Evolutionary conservation across 1,140 invertebrate genomes (phyloP).

Genomic region (Drosophila takahashii): DNA sequence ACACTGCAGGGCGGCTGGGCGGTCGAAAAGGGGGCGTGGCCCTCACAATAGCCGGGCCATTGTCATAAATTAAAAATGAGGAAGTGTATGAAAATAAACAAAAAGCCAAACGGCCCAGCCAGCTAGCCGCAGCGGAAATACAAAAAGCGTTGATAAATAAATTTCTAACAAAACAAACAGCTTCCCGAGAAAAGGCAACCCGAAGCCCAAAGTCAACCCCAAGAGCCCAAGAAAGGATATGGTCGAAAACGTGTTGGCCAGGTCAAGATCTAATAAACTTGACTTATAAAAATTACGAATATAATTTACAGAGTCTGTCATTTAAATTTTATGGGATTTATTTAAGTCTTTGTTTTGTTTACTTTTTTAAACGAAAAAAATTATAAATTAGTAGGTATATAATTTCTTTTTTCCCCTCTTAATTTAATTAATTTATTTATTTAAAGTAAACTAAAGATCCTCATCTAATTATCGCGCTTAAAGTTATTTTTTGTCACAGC

Average conservation of each 20-base stretch:
- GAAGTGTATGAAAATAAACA: constrained; percentile 81
- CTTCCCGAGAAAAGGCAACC: constrained; percentile 6
- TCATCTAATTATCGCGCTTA: not conserved
- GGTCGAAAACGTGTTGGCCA: constrained; percentile 4
- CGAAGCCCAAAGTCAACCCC: constrained; percentile 28
- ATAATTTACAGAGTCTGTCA: too few species aligned
- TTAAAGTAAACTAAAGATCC: too few species aligned
- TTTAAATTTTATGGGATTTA: too few species aligned
- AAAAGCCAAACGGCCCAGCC: constrained; percentile 66
- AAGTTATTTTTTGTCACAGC: constrained; percentile 1
- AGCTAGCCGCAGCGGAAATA: constrained; percentile 62
- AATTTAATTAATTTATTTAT: too few species aligned
- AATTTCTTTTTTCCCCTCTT: too few species aligned
- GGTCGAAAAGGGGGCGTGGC: constrained; percentile 40
- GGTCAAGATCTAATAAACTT: constrained; percentile 6
- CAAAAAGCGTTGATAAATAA: constrained; percentile 82
- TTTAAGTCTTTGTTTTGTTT: too few species aligned
- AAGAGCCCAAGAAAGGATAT: constrained; percentile 5
- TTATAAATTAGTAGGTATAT: too few species aligned
- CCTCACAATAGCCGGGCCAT: constrained; percentile 71
- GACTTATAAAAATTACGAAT: not conserved
- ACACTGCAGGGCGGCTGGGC: constrained; percentile 43
- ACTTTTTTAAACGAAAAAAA: too few species aligned
- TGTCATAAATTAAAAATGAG: constrained; percentile 84
- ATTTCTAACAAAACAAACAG: constrained; percentile 54